Conservation (phyloP, 2,113 vertebrate genomes). For the Phyllostomus discolor region DNA sequence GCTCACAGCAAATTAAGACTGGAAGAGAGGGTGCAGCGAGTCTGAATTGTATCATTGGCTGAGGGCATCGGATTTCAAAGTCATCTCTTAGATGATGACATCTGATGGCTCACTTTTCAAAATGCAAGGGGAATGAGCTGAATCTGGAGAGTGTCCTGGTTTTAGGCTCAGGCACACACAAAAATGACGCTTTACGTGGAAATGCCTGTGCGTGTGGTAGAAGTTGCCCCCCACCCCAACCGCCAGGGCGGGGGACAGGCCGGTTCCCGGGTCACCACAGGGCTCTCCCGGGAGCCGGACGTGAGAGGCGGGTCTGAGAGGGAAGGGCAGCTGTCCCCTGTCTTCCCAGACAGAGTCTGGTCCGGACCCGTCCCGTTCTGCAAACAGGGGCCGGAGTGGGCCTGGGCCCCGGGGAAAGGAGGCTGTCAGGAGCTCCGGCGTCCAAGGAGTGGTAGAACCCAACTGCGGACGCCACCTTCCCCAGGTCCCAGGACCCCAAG, state of each 20-base stretch:
- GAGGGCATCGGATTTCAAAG: not conserved
- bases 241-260: not conserved
- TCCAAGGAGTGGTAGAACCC: not conserved
- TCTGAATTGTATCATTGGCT: not conserved
- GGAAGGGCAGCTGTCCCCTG: not conserved
- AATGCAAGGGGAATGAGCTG: not conserved
- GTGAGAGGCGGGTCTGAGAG: not conserved
- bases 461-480: not conserved
- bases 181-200: not conserved
- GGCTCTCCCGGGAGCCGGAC: not conserved
- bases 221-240: not conserved
- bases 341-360: not conserved
- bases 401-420: not conserved
- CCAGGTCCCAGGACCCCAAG: not conserved
- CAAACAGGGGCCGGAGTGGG: not conserved
- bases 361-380: not conserved
- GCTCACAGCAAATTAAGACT: slow-evolving; percentile 5
- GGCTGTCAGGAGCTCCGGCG: not conserved
- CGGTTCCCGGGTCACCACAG: not conserved
- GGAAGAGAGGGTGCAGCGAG: not conserved
- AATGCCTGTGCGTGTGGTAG: not conserved
- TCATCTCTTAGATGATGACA: not conserved
- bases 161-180: not conserved
- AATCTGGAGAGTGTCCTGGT: not conserved
- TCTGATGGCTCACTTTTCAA: not conserved